Base-by-base conservation (phyloP, 2,888 invertebrate genomes). In the Tridacna gigas region DNA sequence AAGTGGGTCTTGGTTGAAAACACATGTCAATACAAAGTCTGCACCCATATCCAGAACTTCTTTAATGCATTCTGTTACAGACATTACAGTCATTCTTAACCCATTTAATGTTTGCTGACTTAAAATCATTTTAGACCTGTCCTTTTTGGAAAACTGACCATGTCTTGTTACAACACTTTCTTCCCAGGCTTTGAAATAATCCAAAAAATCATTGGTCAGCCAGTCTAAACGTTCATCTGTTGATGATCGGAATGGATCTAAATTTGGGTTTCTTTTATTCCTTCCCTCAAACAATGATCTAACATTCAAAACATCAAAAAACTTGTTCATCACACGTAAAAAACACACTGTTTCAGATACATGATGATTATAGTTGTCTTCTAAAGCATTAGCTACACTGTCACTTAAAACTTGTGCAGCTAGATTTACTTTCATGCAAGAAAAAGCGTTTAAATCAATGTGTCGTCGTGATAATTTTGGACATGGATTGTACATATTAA, bases 241-340 rank as follows among this genome's bases (percentile, higher is more conserved):
- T 20, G 26, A 18, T 28, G 25, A 25, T 13, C 7, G 77, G 45
- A 56, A 77, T 15, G 79, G 73, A 4, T 69, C 60, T 37, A 79
- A 37, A 28, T 82, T 63, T 0, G 26, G 12, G 26, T 82, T 84
- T 61, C 82, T 20, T 18, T 77, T 86, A 20, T 69, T 63, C 26
- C 28, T 65, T 20, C 79, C 79, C 61, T 84, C 84, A 51, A n/a
- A 11, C 0, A 80, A 22, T 20, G n/a, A 26, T 22, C 84, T 12
- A 0, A 78, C 73, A 80, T 86, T 86, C 18, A 84, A 45, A 25
- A 74, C 74, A 71, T 86, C 84, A 80, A 86, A 86, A 37, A 84
- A 86, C n/a, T 75, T 79, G 66, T 86, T 77, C 60, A 86, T 56
- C 22, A 48, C 51, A 37, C 83, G 67, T 20, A 88, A 67, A 47